Percentiles rank a stretch among this genome's conserved stretches.
Evolutionary conservation across 2,113 vertebrate species (phyloP).

Genomic region (Hippocampus barbouri): DNA sequence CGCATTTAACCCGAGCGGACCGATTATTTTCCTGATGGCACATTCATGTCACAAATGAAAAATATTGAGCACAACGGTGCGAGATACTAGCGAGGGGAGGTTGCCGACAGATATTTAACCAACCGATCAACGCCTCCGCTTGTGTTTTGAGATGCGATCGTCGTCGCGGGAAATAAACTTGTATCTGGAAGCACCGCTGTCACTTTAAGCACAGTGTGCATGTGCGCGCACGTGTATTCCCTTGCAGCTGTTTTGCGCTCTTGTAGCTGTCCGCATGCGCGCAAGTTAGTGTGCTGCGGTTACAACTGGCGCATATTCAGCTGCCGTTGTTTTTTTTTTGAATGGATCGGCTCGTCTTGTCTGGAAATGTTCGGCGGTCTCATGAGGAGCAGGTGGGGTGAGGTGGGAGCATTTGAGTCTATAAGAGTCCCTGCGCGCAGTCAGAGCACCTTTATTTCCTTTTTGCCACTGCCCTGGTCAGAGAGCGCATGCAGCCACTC

Average conservation of each 20-base stretch:
- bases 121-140: no score
- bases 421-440: conserved; percentile 47
- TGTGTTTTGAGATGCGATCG: no score
- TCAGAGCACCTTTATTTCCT: conserved; percentile 45
- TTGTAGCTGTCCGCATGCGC: neutral
- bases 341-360: conserved; percentile 22
- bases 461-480: conserved; percentile 43
- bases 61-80: no score
- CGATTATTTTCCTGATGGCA: no score
- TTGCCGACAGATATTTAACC: no score
- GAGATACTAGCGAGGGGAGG: no score
- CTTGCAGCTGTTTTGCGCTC: neutral
- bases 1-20: conserved; percentile 8
- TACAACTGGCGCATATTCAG: conserved; percentile 9
- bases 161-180: no score
- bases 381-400: neutral
- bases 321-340: neutral
- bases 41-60: no score
- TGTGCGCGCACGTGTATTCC: no score
- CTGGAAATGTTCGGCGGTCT: conserved; percentile 16
- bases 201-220: no score
- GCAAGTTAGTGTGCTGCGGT: neutral
- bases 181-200: no score
- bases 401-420: neutral
- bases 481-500: conserved; percentile 46